These are phyloP conservation scores for Pteropus rufus DNA, from an alignment of 2,797 vertebrate species.

Conservation along the genomic window DNA sequence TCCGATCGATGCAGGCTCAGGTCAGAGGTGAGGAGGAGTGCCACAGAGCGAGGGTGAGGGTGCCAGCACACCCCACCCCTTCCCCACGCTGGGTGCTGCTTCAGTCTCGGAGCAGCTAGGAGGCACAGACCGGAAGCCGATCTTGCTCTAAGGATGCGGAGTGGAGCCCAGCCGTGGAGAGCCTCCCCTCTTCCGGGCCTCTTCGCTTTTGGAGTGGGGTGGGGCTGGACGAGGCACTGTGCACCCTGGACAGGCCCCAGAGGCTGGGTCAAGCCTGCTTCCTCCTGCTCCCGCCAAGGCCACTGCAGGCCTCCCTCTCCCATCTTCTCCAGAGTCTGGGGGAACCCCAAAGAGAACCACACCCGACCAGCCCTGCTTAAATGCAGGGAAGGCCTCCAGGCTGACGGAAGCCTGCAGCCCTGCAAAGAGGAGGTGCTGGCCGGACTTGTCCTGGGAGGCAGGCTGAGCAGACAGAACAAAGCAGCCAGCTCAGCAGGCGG, in stretches of 20 bases:
- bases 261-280: background rate
- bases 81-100: fast-evolving
- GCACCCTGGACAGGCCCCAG: background rate
- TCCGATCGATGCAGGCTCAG: background rate
- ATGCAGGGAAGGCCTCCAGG: background rate
- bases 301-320: background rate
- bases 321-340: background rate
- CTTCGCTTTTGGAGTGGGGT: background rate
- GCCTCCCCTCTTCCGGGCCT: background rate
- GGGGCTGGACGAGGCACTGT: background rate
- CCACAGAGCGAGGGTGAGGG: background rate
- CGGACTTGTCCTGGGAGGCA: background rate
- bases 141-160: background rate
- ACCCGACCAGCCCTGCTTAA: background rate
- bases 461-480: background rate
- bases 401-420: background rate
- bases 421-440: background rate
- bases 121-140: background rate
- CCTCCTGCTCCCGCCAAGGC: background rate
- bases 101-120: background rate
- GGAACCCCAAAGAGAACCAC: background rate
- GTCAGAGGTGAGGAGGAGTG: background rate
- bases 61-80: background rate
- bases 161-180: background rate
- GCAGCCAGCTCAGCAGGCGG: background rate